Evolutionary conservation across 2,888 invertebrate genomes (phyloP).

Genomic region (Bombyx huttoni): DNA sequence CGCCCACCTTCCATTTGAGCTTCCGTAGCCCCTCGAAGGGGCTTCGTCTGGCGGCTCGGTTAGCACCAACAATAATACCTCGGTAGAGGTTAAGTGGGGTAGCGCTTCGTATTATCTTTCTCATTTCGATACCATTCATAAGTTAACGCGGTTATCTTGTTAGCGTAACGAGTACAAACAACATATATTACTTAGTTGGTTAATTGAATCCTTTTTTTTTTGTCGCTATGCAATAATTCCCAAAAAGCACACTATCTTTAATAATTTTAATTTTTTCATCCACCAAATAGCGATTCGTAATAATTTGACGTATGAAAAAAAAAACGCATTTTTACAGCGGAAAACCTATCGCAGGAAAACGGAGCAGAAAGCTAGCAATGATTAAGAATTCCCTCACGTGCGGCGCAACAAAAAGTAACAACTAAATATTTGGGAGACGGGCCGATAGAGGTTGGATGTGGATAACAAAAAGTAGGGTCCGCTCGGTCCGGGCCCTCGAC

Average conservation of each 20-base stretch:
- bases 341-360: constrained; percentile 27
- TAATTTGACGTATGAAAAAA: neutral
- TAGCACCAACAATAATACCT: constrained; percentile 39
- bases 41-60: constrained; percentile 48
- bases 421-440: constrained; percentile 69
- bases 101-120: constrained; percentile 39
- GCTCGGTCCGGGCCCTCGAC: constrained; percentile 35
- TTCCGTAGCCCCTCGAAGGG: constrained; percentile 34
- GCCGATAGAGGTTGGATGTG: constrained; percentile 63
- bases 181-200: no score
- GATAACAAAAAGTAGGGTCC: constrained; percentile 62
- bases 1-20: constrained; percentile 63
- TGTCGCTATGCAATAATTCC: no score
- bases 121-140: constrained; percentile 3
- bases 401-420: constrained; percentile 66
- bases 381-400: constrained; percentile 66
- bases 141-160: no score
- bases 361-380: constrained; percentile 32
- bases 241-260: no score
- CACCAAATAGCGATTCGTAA: no score
- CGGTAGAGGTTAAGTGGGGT: constrained; percentile 47
- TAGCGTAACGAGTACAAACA: no score
- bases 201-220: no score
- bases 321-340: constrained; percentile 1
- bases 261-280: no score